Percentiles rank a stretch among this genome's conserved stretches.
These are phyloP conservation scores for Mustela nigripes DNA, from an alignment of 2,113 vertebrate species.

Conservation along the genomic window DNA sequence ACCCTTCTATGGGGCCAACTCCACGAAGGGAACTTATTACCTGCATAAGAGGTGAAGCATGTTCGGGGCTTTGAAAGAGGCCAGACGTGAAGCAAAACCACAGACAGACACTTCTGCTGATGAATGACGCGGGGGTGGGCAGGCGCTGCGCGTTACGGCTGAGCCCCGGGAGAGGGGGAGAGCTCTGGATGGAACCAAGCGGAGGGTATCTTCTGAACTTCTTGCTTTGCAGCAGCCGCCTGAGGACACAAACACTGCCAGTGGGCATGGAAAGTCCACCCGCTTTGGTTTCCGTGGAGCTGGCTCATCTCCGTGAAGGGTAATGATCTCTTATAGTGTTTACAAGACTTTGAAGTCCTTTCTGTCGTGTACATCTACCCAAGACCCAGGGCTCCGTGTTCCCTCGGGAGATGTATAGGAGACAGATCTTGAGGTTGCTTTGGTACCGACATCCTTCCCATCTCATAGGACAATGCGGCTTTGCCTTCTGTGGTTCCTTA, in stretches of 20 bases:
- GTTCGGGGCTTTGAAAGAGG: constrained; percentile 32
- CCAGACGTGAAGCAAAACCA: constrained; percentile 33
- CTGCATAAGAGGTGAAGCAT: background rate
- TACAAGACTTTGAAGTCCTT: background rate
- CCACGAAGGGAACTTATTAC: background rate
- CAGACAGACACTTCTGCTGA: constrained; percentile 49
- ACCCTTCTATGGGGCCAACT: constrained; percentile 43
- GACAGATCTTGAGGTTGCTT: background rate
- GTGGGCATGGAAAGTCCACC: background rate
- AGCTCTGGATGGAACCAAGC: too few species aligned
- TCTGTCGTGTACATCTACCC: background rate
- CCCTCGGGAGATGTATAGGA: background rate
- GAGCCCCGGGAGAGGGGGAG: background rate
- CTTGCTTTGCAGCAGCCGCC: background rate
- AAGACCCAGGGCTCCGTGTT: background rate
- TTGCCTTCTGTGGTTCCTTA: background rate
- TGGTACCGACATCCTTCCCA: background rate
- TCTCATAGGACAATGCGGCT: background rate
- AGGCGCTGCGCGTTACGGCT: background rate
- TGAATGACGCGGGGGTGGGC: background rate
- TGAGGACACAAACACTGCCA: background rate
- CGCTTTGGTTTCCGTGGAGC: constrained; percentile 26
- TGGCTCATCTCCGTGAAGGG: background rate
- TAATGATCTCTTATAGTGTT: background rate
- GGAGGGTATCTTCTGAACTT: background rate